Evolutionary conservation across 1,140 invertebrate species (phyloP), one percentile per base, ranked within the genome.

Genomic region (Aphaenogaster ashmeadi): DNA sequence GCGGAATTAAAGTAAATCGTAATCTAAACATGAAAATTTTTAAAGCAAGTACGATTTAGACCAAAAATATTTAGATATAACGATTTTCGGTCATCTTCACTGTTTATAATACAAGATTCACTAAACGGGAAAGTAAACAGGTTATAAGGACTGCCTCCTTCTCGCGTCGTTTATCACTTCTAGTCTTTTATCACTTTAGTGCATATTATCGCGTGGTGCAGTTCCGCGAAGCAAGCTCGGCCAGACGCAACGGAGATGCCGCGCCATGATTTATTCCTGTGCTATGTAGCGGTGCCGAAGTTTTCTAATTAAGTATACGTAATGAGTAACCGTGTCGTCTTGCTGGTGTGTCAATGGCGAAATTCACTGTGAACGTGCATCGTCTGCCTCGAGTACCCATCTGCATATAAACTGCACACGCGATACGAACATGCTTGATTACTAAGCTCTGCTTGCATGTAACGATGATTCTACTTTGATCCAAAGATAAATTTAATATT

Each of bases 291-390:
- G 13, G 21, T 44, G 21, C 21, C 27, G 38, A 83, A 83, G 80
- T 83, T 83, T 83, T 83, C 67, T 83, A 83, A 83, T 83, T 83
- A 83, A 83, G 67, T 74, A 47, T 47, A 83, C 80, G 41, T 83
- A 83, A 83, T 83, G 80, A 83, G 79, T 83, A 83, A 83, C 54
- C 36, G 52, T 72, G 79, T 83, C 52, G 66, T 83, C 79, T 83
- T 83, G 52, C 54, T 8, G 52, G 80, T 44, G 67, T 58, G 80
- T 83, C 80, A 72, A 74, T 74, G 67, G 27, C 27, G 41, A 47
- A 83, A 71, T 83, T 58, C 67, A 74, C 38, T 74, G 67, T 58
- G 67, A 72, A 44, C 80, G 41, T 72, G 79, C 38, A 72, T 81
- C 21, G 36, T 11, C 38, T 18, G 78, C 36, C 38, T 27, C 47